phyloP scores from a whole-genome alignment of 1,140 invertebrate species.

The Metopolophium dirhodum region DNA sequence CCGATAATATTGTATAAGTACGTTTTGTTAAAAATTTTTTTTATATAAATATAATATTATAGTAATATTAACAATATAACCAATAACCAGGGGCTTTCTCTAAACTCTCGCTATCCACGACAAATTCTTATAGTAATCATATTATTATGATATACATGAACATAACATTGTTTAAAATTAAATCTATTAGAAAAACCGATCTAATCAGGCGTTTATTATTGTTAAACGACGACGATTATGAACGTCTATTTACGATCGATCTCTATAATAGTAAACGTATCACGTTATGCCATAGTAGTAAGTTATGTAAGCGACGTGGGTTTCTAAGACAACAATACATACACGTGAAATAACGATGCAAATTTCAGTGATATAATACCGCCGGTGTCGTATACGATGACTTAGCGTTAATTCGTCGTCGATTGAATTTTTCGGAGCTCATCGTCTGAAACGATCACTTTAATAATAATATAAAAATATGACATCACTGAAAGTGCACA shows the following conservation, averaged over 20 bases:
- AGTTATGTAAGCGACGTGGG: not conserved
- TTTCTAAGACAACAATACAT: not conserved
- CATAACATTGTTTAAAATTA: constrained; percentile 27
- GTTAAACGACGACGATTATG: constrained; percentile 1
- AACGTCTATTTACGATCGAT: constrained; percentile 17
- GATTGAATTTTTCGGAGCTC: not conserved
- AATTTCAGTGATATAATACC: constrained; percentile 17
- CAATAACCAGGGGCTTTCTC: constrained; percentile 7
- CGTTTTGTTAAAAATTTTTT: not conserved
- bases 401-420: not conserved
- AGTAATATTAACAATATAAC: not conserved
- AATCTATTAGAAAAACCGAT: constrained; percentile 3
- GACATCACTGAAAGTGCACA: not conserved
- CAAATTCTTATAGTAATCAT: not conserved
- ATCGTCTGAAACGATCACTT: not conserved
- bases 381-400: not conserved
- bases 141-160: not conserved
- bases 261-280: not conserved
- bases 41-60: not conserved
- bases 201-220: not conserved
- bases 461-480: not conserved
- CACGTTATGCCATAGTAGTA: not conserved
- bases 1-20: too few species aligned
- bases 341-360: not conserved
- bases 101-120: constrained; percentile 29